Evolutionary conservation across 2,888 invertebrate genomes (phyloP).

Genomic region (Tetragonula carbonaria): DNA sequence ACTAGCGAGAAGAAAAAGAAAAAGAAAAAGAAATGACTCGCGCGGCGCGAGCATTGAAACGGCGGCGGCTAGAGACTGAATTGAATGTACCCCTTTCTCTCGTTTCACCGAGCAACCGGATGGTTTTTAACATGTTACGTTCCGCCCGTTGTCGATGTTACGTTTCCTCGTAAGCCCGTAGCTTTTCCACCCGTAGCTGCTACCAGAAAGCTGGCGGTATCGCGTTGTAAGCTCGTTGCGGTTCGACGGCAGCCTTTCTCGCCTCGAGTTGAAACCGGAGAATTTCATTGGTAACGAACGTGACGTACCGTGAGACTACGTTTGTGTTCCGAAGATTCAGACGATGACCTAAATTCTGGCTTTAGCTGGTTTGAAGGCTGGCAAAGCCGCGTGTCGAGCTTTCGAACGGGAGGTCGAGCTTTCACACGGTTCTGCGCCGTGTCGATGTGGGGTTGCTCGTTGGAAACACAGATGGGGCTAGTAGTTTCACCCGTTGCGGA

Average conservation of each 20-base stretch:
- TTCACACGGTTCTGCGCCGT: slow-evolving; percentile 26
- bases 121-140: slow-evolving; percentile 42
- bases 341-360: slow-evolving; percentile 54
- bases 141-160: background rate
- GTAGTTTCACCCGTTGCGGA: slow-evolving; percentile 55
- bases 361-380: slow-evolving; percentile 24
- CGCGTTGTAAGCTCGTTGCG: slow-evolving; percentile 38
- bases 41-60: slow-evolving; percentile 8
- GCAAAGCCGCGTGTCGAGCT: slow-evolving; percentile 31
- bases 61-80: slow-evolving; percentile 7
- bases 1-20: background rate
- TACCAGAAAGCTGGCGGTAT: slow-evolving; percentile 11
- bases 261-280: slow-evolving; percentile 7
- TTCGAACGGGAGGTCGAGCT: slow-evolving; percentile 38
- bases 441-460: slow-evolving; percentile 67
- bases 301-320: slow-evolving; percentile 16
- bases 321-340: slow-evolving; percentile 41
- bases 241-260: slow-evolving; percentile 30
- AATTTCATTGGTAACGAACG: slow-evolving; percentile 42
- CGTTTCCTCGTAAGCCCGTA: background rate
- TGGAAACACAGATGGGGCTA: slow-evolving; percentile 76
- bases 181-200: background rate
- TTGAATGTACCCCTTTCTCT: slow-evolving; percentile 13
- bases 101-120: slow-evolving; percentile 18
- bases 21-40: background rate